A percentile compares a stretch with the other conserved stretches of the same genome.
These are phyloP conservation scores for Brachionus asplanchnoidis DNA, from an alignment of 1,140 invertebrate species.

Conservation along the genomic window DNA sequence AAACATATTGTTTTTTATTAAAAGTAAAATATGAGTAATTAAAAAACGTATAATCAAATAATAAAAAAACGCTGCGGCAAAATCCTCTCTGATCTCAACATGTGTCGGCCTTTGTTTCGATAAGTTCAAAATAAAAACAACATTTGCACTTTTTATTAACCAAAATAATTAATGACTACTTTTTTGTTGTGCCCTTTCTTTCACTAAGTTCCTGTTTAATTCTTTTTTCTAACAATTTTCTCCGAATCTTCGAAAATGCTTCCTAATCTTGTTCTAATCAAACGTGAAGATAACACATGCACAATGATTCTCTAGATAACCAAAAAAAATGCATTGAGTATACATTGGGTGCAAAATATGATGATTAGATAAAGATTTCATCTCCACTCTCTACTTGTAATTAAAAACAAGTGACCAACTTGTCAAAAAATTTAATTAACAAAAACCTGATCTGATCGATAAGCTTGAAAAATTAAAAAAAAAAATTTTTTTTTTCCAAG, in stretches of 20 bases:
- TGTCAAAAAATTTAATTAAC: not conserved
- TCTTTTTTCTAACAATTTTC: not conserved
- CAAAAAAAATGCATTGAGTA: not conserved
- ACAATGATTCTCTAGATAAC: not conserved
- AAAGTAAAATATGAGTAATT: slow-evolving; percentile 37
- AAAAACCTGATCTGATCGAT: not conserved
- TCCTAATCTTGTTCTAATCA: not conserved
- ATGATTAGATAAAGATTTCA: not conserved
- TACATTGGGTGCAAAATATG: not conserved
- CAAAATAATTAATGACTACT: not conserved
- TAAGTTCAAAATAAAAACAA: not conserved
- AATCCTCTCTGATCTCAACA: not conserved
- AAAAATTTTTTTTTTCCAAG: not conserved
- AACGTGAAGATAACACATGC: not conserved
- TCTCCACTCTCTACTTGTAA: not conserved
- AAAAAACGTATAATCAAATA: slow-evolving; percentile 31
- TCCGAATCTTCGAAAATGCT: not conserved
- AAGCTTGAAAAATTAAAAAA: not conserved
- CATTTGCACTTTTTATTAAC: not conserved
- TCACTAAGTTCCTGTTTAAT: not conserved
- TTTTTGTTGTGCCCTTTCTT: not conserved
- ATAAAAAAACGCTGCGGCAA: not conserved
- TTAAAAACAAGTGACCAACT: not conserved
- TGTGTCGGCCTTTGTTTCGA: not conserved
- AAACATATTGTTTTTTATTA: not conserved